A percentile compares a stretch with the other conserved stretches of the same genome.
Evolutionary conservation across 2,113 vertebrate species (phyloP).

Genomic region (Motacilla tschutschensis): DNA sequence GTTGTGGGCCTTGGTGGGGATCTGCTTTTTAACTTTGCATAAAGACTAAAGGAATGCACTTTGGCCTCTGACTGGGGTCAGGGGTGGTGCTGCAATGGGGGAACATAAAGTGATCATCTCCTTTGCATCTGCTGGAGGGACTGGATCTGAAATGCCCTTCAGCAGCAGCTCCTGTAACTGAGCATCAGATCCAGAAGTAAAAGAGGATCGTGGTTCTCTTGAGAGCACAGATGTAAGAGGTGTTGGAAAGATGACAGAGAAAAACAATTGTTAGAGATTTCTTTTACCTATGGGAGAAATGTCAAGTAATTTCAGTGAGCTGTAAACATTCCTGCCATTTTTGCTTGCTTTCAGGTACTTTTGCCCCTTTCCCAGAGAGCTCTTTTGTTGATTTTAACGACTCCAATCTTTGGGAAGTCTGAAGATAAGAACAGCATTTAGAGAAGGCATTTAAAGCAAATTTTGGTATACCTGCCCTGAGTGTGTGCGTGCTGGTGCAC

Average conservation of each 20-base stretch:
- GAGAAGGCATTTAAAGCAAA: slow-evolving; percentile 1
- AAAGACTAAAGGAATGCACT: background rate
- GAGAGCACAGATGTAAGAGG: background rate
- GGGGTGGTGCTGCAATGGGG: background rate
- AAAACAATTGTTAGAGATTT: slow-evolving; percentile 24
- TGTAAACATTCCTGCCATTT: slow-evolving; percentile 16
- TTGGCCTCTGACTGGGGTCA: background rate
- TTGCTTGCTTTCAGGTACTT: background rate
- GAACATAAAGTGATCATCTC: rapidly evolving
- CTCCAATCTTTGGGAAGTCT: background rate
- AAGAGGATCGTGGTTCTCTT: background rate
- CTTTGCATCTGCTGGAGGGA: background rate
- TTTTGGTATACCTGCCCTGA: background rate
- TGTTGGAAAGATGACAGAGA: slow-evolving; percentile 8
- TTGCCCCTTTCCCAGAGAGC: slow-evolving; percentile 4
- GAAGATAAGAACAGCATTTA: background rate
- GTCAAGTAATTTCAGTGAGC: background rate
- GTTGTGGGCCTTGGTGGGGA: background rate
- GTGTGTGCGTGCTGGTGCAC: background rate
- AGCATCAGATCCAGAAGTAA: background rate
- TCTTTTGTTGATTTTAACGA: background rate
- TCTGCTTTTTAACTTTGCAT: background rate
- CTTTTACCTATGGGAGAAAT: slow-evolving; percentile 13
- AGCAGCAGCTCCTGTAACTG: background rate
- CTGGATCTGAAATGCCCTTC: background rate